A percentile compares a stretch with the other conserved stretches of the same genome.
These are phyloP conservation scores for Ichneumon xanthorius DNA, from an alignment of 2,888 invertebrate genomes.

Conservation along the genomic window DNA sequence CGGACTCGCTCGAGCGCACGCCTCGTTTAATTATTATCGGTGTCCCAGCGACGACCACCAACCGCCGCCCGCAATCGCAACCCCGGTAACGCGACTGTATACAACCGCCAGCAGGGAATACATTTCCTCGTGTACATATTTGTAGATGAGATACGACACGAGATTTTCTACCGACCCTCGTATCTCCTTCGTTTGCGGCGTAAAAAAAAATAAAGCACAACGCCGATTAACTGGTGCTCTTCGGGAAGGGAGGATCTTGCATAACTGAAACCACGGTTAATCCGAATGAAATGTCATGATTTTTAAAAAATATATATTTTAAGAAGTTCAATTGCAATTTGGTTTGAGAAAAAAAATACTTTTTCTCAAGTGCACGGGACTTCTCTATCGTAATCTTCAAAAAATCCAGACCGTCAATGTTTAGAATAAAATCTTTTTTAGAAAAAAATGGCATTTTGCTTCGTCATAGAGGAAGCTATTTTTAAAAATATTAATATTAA, in stretches of 20 bases:
- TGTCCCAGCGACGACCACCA: constrained; percentile 13
- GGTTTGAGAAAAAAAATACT: too few species aligned
- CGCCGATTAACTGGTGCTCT: not conserved
- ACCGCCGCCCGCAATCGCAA: constrained; percentile 21
- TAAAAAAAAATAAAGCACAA: not conserved
- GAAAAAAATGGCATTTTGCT: not conserved
- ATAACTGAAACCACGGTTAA: not conserved
- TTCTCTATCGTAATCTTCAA: not conserved
- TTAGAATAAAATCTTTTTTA: too few species aligned
- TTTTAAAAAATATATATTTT: too few species aligned
- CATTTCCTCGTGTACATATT: constrained; percentile 11
- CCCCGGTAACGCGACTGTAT: not conserved
- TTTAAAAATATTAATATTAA: too few species aligned
- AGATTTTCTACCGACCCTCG: constrained; percentile 1
- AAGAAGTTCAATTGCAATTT: too few species aligned
- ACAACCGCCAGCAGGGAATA: not conserved
- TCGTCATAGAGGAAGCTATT: too few species aligned
- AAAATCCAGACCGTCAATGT: not conserved
- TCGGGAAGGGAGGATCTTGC: too few species aligned
- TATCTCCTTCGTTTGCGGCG: not conserved
- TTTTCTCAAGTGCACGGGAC: too few species aligned
- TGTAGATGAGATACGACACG: constrained; percentile 10
- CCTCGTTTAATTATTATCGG: constrained; percentile 56
- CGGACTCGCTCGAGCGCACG: constrained; percentile 30
- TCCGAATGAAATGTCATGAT: not conserved